Base-by-base conservation (phyloP, 2,888 invertebrate genomes). In the Pristionchus mayeri region DNA sequence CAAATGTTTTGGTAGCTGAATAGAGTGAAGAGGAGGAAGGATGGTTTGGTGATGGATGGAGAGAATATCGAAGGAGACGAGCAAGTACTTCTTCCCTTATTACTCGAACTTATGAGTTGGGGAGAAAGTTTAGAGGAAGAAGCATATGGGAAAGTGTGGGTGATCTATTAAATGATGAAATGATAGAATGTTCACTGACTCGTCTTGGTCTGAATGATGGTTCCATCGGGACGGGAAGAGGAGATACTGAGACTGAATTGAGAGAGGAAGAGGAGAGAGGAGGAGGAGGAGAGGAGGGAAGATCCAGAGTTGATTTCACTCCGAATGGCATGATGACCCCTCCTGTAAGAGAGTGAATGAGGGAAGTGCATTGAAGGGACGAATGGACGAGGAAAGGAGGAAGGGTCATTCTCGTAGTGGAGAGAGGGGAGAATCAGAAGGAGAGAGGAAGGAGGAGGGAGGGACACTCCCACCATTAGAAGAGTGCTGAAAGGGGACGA, bases 261-360 rank as follows among this genome's bases (percentile, higher is more conserved):
- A 79, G 52, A 24, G 79, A 52, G 18, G 79, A 79, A 4, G 79
- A 79, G 27, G 79, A 79, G 30, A 52, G 79, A 34, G 54, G 79
- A 34, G 79, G 52, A 52, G 79, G 79, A 52, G 79, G 79, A 11
- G 79, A 34, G 11, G 52, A 54, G 27, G 79, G 79, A 44, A 79
- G 52, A 54, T 79, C 79, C 7, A 79, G 79, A 34, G 54, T 54
- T 40, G 79, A 50, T 52, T 79, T 79, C 52, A 79, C 34, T 52
- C 79, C 79, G 54, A 79, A 79, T 54, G 79, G 79, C 79, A 79
- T 79, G 3, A 4, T 52, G 79, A 50, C 44, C 71, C 63, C 57
- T 67, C 21, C 11, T n/a, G 27, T 37, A 67, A 37, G 37, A 37
- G 16, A 18, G 37, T 21, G 67, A 67, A 37, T n/a, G n/a, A n/a